Base-by-base conservation (phyloP, 1,140 invertebrate species). In the Trachymyrmex septentrionalis region DNA sequence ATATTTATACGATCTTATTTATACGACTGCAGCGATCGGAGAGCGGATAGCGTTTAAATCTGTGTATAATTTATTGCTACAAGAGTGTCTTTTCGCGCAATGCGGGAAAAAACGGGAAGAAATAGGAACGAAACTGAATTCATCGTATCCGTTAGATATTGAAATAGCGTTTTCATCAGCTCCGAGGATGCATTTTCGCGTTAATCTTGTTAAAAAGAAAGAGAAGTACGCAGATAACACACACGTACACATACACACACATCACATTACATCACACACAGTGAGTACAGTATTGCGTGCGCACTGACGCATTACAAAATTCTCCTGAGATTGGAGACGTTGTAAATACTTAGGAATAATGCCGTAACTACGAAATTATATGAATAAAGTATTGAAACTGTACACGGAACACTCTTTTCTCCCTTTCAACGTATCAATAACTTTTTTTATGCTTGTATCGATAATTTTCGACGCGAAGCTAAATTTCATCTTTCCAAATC, bases 261-360 rank as follows among this genome's bases (percentile, higher is more conserved):
- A 67, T 4, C 1, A 69, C 34, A 69, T 9, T 9, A 69, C 38
- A 50, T 16, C 19, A 67, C 77, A 85, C 50, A 63, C 27, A 44
- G 53, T 64, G 57, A 80, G 77, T 90, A 59, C 48, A 24, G 81
- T 88, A 89, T 86, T 85, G 87, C 91, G 91, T 75, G 90, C 78
- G 88, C 87, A 90, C 81, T 87, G 75, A 91, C 88, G 88, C 89
- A 88, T 90, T 91, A 88, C 87, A 44, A 91, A 87, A 82, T 82
- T 67, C 78, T 87, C 71, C 82, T 75, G 57, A 78, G 72, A 81
- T 76, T 27, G 77, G 82, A 71, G 86, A 88, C 80, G 85, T 84
- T 92, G 92, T 93, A 93, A 91, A 93, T 93, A 93, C 59, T 76
- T 93, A 92, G 92, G 66, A 71, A 88, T 92, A 93, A 90, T 88